Conservation (phyloP, 2,113 vertebrate genomes). For the Erythrocercus mccallii region DNA sequence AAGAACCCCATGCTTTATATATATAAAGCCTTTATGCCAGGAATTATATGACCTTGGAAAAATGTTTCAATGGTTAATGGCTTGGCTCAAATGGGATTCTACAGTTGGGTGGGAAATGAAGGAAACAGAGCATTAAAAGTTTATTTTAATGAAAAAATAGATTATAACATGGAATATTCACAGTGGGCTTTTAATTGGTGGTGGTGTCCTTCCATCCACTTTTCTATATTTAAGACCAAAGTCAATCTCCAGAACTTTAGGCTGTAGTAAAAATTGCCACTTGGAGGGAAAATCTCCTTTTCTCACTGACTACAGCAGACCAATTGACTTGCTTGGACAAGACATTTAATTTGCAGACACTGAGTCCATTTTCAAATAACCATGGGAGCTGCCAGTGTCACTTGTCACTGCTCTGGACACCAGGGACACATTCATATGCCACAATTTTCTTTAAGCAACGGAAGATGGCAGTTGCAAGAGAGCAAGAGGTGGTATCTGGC, state of each 20-base stretch:
- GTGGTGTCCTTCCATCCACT: not conserved
- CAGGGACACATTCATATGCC: not conserved
- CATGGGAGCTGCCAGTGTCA: not conserved
- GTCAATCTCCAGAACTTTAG: not conserved
- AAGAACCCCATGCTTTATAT: not conserved
- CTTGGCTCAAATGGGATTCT: not conserved
- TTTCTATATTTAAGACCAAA: not conserved
- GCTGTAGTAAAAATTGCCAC: not conserved
- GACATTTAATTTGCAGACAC: not conserved
- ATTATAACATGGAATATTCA: not conserved
- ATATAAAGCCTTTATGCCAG: not conserved
- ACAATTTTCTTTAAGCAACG: not conserved
- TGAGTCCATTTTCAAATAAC: not conserved
- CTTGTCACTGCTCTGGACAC: not conserved
- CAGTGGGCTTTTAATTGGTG: not conserved
- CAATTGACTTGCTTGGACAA: not conserved
- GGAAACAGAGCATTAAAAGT: not conserved
- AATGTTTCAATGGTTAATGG: not conserved
- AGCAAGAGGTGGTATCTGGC: not conserved
- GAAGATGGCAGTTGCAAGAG: not conserved
- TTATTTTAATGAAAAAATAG: not conserved
- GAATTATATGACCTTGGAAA: not conserved
- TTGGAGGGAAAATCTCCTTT: not conserved
- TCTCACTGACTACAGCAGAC: not conserved
- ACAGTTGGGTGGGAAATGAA: not conserved